Evolutionary conservation across 2,113 vertebrate genomes (phyloP).

Genomic region (Paramormyrops kingsleyae): DNA sequence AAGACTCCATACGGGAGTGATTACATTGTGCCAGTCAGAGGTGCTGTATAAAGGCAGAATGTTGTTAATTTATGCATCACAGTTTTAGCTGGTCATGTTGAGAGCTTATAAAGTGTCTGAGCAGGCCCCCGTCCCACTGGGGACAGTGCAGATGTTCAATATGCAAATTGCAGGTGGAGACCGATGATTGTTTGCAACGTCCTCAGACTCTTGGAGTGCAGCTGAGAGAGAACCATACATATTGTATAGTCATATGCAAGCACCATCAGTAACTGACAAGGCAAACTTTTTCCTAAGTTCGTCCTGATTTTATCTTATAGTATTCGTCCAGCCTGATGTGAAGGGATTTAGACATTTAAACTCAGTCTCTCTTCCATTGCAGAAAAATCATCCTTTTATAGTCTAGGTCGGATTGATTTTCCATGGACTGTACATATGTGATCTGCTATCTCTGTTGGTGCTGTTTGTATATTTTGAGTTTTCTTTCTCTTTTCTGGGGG

Average conservation of each 20-base stretch:
- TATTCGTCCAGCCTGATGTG: background rate
- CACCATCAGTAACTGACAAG: background rate
- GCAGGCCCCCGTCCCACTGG: background rate
- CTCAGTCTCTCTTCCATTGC: background rate
- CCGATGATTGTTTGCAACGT: background rate
- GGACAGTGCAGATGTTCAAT: background rate
- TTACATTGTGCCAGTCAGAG: slow-evolving; percentile 18
- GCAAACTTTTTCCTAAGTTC: background rate
- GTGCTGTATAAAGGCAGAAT: slow-evolving; percentile 20
- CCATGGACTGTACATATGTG: slow-evolving; percentile 34
- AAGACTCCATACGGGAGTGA: background rate
- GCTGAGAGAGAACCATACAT: background rate
- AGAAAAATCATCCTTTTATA: slow-evolving; percentile 29
- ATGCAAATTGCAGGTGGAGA: background rate
- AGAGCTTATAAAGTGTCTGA: background rate
- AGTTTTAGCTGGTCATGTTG: background rate
- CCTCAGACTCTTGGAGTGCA: background rate
- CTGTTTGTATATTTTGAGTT: slow-evolving; percentile 79
- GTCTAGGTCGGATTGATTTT: slow-evolving; percentile 50
- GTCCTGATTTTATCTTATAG: background rate
- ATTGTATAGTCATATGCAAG: background rate
- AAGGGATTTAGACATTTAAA: background rate
- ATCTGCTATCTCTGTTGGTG: slow-evolving; percentile 42
- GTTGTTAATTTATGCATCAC: background rate
- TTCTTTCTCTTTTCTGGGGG: slow-evolving; percentile 31